phyloP scores from a whole-genome alignment of 2,113 vertebrate species.

The Heptranchias perlo region DNA sequence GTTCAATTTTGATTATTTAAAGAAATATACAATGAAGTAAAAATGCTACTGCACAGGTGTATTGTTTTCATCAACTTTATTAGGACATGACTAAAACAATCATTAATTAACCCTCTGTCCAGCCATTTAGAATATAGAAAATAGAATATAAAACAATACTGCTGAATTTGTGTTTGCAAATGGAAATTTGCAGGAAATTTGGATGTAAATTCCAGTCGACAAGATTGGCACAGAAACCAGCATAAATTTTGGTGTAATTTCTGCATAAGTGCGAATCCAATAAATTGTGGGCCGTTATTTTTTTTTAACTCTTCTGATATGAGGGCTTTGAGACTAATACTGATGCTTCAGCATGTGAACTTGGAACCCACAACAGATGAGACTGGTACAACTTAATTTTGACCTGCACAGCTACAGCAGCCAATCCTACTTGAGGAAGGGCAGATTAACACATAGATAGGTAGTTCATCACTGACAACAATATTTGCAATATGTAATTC shows the following conservation, averaged over 20 bases:
- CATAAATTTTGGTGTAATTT: background rate
- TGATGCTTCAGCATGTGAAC: background rate
- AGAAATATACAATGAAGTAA: no score
- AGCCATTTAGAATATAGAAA: no score
- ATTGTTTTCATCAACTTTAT: no score
- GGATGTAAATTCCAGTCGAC: no score
- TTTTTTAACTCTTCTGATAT: background rate
- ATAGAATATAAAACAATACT: no score
- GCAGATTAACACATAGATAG: background rate
- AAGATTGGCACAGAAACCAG: background rate
- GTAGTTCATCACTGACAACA: background rate
- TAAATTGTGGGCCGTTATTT: background rate
- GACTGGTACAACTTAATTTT: background rate
- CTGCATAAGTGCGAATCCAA: background rate
- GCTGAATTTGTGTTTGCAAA: no score
- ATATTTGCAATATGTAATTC: background rate
- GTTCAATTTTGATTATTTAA: no score
- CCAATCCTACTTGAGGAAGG: background rate
- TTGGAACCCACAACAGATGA: background rate
- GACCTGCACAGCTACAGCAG: background rate
- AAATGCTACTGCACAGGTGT: no score
- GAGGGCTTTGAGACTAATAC: background rate
- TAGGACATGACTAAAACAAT: no score
- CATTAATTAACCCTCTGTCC: no score
- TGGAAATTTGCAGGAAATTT: no score